Evolutionary conservation across 2,797 vertebrate species (phyloP).

Genomic region (Adrianichthys oophorus): DNA sequence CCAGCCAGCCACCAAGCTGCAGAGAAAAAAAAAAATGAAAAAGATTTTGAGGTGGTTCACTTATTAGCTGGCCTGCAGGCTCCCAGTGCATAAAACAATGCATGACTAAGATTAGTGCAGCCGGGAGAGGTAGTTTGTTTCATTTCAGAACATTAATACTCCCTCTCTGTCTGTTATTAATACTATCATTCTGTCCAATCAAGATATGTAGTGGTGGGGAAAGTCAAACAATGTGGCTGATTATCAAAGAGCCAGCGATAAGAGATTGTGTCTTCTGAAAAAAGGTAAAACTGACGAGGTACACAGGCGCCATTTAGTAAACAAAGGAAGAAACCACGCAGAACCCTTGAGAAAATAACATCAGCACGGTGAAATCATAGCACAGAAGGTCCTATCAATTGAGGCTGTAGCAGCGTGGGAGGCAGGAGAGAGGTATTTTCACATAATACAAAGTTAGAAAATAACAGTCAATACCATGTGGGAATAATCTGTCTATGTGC

Average conservation of each 20-base stretch:
- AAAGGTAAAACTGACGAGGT: conserved; percentile 68
- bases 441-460: conserved; percentile 63
- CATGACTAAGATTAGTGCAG: conserved; percentile 88
- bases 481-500: conserved; percentile 50
- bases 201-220: conserved; percentile 77
- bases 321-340: conserved; percentile 77
- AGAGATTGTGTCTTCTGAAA: conserved; percentile 70
- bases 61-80: conserved; percentile 85
- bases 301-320: conserved; percentile 72
- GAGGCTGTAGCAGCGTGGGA: conserved; percentile 64
- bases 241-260: conserved; percentile 75
- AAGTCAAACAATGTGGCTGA: conserved; percentile 76
- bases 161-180: conserved; percentile 76
- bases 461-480: conserved; percentile 63
- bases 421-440: conserved; percentile 62
- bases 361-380: conserved; percentile 67
- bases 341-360: conserved; percentile 76
- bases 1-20: conserved; percentile 68
- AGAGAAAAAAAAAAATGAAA: conserved; percentile 30
- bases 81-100: conserved; percentile 86
- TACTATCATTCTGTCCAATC: conserved; percentile 75
- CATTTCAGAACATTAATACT: conserved; percentile 78
- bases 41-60: conserved; percentile 84
- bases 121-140: conserved; percentile 79
- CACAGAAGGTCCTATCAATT: conserved; percentile 55